Evolutionary conservation across 1,140 invertebrate genomes (phyloP).

Genomic region (Phocides pigmalion): DNA sequence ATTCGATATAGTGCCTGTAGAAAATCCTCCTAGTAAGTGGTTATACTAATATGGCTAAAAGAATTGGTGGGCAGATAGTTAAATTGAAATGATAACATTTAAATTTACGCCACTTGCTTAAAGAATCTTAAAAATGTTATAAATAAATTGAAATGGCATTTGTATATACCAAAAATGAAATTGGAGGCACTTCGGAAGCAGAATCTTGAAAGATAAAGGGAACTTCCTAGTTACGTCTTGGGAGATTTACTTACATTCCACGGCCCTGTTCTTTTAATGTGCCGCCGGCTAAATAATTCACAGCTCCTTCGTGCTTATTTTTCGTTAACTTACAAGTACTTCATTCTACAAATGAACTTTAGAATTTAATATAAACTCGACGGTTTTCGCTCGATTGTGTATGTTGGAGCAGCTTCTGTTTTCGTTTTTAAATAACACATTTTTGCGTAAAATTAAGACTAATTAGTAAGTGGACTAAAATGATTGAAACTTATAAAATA

Average conservation of each 20-base stretch:
- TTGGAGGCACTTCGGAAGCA: conserved; percentile 66
- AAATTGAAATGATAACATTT: too few species aligned
- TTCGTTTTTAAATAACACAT: conserved; percentile 3
- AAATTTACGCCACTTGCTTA: too few species aligned
- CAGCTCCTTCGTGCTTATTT: conserved; percentile 42
- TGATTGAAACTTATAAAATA: too few species aligned
- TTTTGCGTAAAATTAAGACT: too few species aligned
- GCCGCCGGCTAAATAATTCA: conserved; percentile 44
- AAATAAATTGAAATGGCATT: background rate
- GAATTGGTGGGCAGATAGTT: too few species aligned
- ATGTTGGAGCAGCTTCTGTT: background rate
- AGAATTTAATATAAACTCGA: conserved; percentile 33
- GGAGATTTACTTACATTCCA: conserved; percentile 78
- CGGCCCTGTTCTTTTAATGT: conserved; percentile 64
- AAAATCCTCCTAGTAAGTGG: too few species aligned
- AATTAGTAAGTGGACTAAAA: too few species aligned
- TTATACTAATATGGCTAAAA: too few species aligned
- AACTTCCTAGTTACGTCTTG: conserved; percentile 76
- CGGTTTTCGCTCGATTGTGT: background rate
- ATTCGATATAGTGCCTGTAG: too few species aligned
- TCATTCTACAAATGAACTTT: conserved; percentile 41
- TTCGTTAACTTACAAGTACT: conserved; percentile 39
- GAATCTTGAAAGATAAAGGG: conserved; percentile 80
- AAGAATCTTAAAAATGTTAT: background rate
- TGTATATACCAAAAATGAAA: conserved; percentile 16